Percentiles rank a stretch among this genome's conserved stretches.
Evolutionary conservation across 2,113 vertebrate species (phyloP).

Genomic region (Ictidomys tridecemlineatus): DNA sequence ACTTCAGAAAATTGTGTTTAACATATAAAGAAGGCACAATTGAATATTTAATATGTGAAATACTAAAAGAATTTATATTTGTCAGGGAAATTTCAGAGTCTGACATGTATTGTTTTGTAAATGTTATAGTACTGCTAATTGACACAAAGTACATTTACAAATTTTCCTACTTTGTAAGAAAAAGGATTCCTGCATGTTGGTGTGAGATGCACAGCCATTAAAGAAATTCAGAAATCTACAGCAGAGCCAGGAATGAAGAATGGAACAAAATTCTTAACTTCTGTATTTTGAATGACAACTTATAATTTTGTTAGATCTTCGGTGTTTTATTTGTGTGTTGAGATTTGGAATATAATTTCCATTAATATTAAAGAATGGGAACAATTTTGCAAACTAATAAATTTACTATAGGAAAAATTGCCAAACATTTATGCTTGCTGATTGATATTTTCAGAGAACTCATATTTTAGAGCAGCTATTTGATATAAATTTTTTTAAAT

Average conservation of each 20-base stretch:
- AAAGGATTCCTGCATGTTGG: constrained; percentile 62
- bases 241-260: constrained; percentile 51
- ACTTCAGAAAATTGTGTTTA: background rate
- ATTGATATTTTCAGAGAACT: constrained; percentile 37
- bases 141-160: constrained; percentile 38
- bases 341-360: constrained; percentile 17
- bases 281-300: background rate
- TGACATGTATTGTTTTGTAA: background rate
- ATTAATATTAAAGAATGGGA: constrained; percentile 8
- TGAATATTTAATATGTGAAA: background rate
- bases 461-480: constrained; percentile 40
- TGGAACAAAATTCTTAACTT: constrained; percentile 10
- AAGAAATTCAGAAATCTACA: constrained; percentile 32
- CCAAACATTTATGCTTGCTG: background rate
- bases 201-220: constrained; percentile 42
- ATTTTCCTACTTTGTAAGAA: constrained; percentile 66
- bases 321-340: constrained; percentile 41
- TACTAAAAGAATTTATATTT: constrained; percentile 2
- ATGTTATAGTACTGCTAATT: background rate
- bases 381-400: constrained; percentile 22
- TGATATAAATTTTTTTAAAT: constrained; percentile 49
- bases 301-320: constrained; percentile 14
- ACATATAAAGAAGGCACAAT: background rate
- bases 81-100: constrained; percentile 30
- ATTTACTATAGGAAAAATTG: constrained; percentile 15